Base-by-base conservation (phyloP, 1,140 invertebrate genomes). In the Wasmannia auropunctata region DNA sequence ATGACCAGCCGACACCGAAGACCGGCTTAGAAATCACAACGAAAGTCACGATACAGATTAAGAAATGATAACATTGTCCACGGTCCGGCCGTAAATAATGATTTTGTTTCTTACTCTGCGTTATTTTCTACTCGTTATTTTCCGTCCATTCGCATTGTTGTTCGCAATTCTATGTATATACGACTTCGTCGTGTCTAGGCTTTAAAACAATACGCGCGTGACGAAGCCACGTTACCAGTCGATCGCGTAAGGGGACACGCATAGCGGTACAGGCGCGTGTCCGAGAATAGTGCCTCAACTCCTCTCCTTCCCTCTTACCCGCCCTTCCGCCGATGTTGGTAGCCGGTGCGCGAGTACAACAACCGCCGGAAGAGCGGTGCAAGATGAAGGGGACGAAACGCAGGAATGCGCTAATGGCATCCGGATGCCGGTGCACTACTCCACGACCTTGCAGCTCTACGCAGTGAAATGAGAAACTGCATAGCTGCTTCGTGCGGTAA, bases 331-430 rank as follows among this genome's bases (percentile, higher is more conserved):
- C 79, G 67, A n/a, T n/a, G 14, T 58, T 80, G 62, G 34, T 25
- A 40, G 46, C 37, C 60, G 31, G n/a, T 19, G 31, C 10, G 4
- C 34, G 31, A 51, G 63, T 56, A 46, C 51, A 72, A 51, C 43
- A 79, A 81, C 67, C 65, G 37, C 79, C 65, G 79, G 79, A 81
- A 72, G 79, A 72, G 69, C 79, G 37, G 10, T 22, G 67, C 65
- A 31, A 81, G 65, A 58, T 81, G 54, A 81, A 51, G 49, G 60
- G 60, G n/a, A 79, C 40, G 60, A 67, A 72, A 72, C 25, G 65
- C 65, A 72, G 63, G 76, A 72, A 72, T 81, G 79, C 69, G 69
- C 79, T 81, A 81, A 81, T 81, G 79, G 79, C 79, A 81, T 81
- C 79, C 65, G 65, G 67, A 81, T 72, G 76, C 43, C 65, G 79